These are phyloP conservation scores for Eospalax fontanierii DNA, from an alignment of 2,797 vertebrate species.

Conservation along the genomic window DNA sequence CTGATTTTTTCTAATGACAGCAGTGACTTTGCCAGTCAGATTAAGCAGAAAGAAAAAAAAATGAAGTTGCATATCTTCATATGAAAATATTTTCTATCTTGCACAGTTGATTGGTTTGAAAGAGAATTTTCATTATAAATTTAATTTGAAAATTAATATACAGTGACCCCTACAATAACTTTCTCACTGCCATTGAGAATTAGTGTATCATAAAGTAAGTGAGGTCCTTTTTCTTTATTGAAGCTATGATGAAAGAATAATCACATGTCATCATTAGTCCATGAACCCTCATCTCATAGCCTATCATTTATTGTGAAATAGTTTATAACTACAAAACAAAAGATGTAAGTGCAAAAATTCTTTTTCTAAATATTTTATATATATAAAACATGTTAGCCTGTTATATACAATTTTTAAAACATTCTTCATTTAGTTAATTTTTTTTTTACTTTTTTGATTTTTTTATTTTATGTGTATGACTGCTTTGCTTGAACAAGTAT, in stretches of 20 bases:
- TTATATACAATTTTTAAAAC: too few relatives aligned
- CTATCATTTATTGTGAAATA: neutral
- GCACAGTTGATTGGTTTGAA: neutral
- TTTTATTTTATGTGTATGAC: too few relatives aligned
- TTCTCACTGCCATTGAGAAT: neutral
- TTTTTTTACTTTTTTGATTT: too few relatives aligned
- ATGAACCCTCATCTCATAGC: neutral
- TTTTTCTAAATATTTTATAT: neutral
- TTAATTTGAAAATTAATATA: constrained; percentile 62
- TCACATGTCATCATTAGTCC: neutral
- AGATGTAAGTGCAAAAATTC: neutral
- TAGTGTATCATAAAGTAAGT: neutral
- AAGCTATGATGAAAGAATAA: neutral
- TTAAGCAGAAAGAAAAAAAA: neutral
- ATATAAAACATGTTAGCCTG: too few relatives aligned
- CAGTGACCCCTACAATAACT: neutral
- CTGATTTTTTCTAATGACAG: neutral
- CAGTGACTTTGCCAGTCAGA: constrained; percentile 5
- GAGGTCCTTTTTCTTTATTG: neutral
- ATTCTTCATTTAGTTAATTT: too few relatives aligned
- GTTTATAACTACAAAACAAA: neutral
- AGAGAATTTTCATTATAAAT: constrained; percentile 42
- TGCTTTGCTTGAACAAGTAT: too few relatives aligned
- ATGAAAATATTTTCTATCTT: neutral
- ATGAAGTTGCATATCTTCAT: neutral